phyloP scores from a whole-genome alignment of 2,113 vertebrate genomes.

The Epinephelus moara region DNA sequence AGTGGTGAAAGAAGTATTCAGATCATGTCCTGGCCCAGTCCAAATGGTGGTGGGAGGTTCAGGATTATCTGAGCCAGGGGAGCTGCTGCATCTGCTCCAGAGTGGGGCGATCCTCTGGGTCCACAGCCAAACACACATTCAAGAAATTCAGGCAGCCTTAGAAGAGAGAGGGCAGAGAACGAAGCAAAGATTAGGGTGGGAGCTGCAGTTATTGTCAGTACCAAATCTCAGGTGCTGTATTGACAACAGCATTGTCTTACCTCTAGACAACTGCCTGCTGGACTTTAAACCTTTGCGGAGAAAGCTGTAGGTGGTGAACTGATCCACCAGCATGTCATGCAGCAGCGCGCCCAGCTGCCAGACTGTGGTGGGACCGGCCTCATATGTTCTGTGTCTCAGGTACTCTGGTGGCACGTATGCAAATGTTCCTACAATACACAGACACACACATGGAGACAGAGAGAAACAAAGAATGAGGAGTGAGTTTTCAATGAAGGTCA shows the following conservation, averaged over 20 bases:
- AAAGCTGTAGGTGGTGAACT: neutral
- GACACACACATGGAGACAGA: neutral
- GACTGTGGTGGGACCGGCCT: neutral
- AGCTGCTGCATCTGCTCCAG: too few relatives aligned
- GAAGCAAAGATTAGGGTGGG: too few relatives aligned
- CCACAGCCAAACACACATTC: too few relatives aligned
- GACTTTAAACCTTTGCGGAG: fast-evolving
- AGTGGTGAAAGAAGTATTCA: too few relatives aligned
- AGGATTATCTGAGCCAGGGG: too few relatives aligned
- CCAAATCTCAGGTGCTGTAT: too few relatives aligned
- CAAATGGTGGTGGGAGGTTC: too few relatives aligned
- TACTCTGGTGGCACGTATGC: neutral
- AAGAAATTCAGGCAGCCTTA: too few relatives aligned
- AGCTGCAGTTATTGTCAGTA: too few relatives aligned
- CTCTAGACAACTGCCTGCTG: neutral
- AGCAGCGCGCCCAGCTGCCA: neutral
- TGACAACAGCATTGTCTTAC: neutral
- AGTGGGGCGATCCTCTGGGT: too few relatives aligned
- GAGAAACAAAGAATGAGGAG: neutral
- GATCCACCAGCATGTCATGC: neutral
- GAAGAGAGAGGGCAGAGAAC: too few relatives aligned
- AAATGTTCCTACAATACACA: conserved; percentile 9
- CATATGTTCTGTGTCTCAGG: fast-evolving
- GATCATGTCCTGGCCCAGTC: too few relatives aligned
- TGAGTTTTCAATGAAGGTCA: neutral